These are phyloP conservation scores for Cydia amplana DNA, from an alignment of 1,140 invertebrate species.

Conservation along the genomic window DNA sequence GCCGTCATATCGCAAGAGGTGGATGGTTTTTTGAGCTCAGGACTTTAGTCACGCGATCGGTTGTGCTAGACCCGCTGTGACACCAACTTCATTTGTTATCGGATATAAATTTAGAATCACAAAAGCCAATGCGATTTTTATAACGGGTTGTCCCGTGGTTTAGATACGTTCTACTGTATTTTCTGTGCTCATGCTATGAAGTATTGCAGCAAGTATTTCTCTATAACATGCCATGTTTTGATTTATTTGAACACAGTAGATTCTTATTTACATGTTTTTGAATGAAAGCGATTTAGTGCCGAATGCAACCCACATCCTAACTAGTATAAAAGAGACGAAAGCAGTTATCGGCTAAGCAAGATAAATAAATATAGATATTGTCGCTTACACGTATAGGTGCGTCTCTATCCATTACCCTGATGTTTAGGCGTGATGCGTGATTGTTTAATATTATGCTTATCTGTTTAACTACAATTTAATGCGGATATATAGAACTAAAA, in stretches of 20 bases:
- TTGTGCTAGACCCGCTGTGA: neutral
- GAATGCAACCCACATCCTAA: neutral
- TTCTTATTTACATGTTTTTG: neutral
- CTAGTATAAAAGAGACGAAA: neutral
- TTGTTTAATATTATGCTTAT: neutral
- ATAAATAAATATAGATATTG: neutral
- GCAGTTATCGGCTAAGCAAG: conserved; percentile 6
- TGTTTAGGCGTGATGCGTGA: too few species aligned
- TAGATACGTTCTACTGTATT: conserved; percentile 4
- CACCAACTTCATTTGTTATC: neutral
- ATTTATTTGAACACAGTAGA: conserved; percentile 6
- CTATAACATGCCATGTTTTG: conserved; percentile 14
- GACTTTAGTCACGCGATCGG: neutral
- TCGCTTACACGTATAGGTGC: neutral
- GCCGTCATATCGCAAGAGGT: neutral
- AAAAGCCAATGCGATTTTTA: neutral
- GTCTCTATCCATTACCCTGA: neutral
- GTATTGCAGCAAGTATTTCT: conserved; percentile 4
- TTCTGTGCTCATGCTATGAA: conserved; percentile 6
- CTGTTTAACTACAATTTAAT: neutral
- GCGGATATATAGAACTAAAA: neutral
- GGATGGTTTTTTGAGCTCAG: neutral
- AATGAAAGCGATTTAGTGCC: neutral
- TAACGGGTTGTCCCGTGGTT: neutral
- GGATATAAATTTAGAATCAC: neutral